Evolutionary conservation across 2,113 vertebrate species (phyloP), one percentile per base, ranked within the genome.

Genomic region (Ammodytes dubius): DNA sequence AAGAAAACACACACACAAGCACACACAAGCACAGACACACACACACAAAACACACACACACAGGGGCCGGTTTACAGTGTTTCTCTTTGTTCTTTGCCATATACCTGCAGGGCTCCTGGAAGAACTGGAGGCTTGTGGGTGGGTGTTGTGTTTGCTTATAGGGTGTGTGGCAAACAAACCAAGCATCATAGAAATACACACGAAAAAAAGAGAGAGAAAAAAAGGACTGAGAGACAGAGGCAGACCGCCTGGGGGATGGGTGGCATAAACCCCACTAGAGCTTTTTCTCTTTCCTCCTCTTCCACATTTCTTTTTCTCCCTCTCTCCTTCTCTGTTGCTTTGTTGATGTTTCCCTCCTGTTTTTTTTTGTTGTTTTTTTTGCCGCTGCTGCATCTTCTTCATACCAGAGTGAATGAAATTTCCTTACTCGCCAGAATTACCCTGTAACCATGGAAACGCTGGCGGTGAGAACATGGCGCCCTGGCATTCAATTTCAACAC

Each of bases 381-480:
- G 27, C 27, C 27, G 27, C 27, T 27, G 27, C 27, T 27, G 27
- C 27, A 27, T 72, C 68, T 79, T 82, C 87, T 82, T 86, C 84
- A 86, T 87, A 88, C 89, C 90, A 88, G 79, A 92, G 89, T 95
- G 94, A 95, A 95, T 95, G 93, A 95, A 95, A 95, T 94, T 92
- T 94, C 94, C 93, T 95, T 95, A 95, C 92, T 95, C 93, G 95
- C 95, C 94, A 95, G 94, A 95, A 94, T 95, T 93, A 90, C 92
- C 93, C 89, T 76, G 94, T 95, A 93, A 91, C 95, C 94, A 95
- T 95, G 94, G 94, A 93, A 95, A 95, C 95, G 92, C 93, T 93
- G 91, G 87, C 93, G 81, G 93, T 94, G 88, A 94, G 95, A 95
- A 95, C 94, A 95, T 94, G 92, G 93, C 93, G 93, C 92, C 91